A percentile compares a stretch with the other conserved stretches of the same genome.
Evolutionary conservation across 2,888 invertebrate species (phyloP).

Genomic region (Gryllus longicercus): DNA sequence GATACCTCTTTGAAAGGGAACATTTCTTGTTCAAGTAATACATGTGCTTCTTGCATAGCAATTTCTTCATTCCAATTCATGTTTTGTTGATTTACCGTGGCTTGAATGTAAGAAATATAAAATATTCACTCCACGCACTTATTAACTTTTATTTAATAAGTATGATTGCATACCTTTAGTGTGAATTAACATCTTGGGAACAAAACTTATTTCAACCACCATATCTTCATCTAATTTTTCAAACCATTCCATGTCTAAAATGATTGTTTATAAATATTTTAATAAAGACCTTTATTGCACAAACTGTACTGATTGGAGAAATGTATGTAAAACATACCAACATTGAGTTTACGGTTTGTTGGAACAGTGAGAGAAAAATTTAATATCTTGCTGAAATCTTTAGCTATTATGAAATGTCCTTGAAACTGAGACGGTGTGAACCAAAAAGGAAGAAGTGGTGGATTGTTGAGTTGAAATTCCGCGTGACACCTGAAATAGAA

Average conservation of each 20-base stretch:
- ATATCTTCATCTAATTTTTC: neutral
- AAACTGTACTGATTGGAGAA: neutral
- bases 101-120: neutral
- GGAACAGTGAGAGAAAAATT: neutral
- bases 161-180: neutral
- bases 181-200: neutral
- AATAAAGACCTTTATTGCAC: neutral
- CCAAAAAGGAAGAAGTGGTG: constrained; percentile 19
- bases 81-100: neutral
- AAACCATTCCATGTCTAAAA: neutral
- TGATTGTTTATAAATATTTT: neutral
- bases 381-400: neutral
- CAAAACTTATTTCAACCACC: neutral
- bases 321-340: neutral
- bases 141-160: neutral
- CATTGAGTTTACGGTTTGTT: neutral
- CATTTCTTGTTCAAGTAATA: neutral
- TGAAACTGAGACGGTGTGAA: constrained; percentile 21
- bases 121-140: neutral
- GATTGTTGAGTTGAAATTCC: constrained; percentile 18
- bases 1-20: constrained; percentile 11
- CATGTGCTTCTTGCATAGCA: neutral
- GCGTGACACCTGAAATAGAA: constrained; percentile 17
- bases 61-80: constrained; percentile 9
- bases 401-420: neutral